Conservation (phyloP, 2,797 vertebrate species). For the Sebastes hopkinsi region DNA sequence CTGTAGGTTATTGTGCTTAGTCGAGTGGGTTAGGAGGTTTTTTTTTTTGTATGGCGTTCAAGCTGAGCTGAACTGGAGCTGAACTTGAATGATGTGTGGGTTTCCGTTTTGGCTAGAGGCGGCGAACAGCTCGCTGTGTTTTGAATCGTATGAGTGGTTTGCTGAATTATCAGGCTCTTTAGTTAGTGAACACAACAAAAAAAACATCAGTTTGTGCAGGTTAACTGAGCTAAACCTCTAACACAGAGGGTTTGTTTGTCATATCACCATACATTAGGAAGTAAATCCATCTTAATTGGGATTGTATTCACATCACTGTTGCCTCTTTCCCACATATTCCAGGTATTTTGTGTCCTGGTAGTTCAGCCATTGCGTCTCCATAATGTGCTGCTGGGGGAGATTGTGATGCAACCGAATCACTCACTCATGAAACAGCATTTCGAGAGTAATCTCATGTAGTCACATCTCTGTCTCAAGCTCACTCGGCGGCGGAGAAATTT, state of each 20-base stretch:
- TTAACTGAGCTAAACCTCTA: constrained; percentile 5
- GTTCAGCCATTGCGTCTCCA: constrained; percentile 27
- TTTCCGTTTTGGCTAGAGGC: constrained; percentile 11
- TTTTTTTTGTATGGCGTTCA: background rate
- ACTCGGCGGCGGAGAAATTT: constrained; percentile 3
- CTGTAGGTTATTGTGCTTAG: constrained; percentile 16
- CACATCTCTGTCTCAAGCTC: constrained; percentile 35
- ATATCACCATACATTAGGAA: background rate
- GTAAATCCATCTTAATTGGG: background rate
- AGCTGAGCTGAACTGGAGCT: constrained; percentile 24
- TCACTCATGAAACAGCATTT: constrained; percentile 58
- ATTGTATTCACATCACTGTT: background rate
- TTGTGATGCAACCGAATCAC: constrained; percentile 47
- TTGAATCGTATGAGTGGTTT: constrained; percentile 36
- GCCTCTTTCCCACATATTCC: constrained; percentile 7
- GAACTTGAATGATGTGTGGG: constrained; percentile 13
- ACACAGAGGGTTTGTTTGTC: background rate
- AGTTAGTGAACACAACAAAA: background rate
- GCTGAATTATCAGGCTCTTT: background rate
- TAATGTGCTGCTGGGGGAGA: constrained; percentile 45
- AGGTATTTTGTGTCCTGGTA: background rate
- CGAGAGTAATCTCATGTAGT: constrained; percentile 40
- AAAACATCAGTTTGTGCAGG: background rate
- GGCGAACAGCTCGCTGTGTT: constrained; percentile 38
- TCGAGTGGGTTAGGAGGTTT: constrained; percentile 10